Percentiles rank a stretch among this genome's conserved stretches.
Conservation (phyloP, 2,797 vertebrate genomes). For the Melanotaenia nigrans region DNA sequence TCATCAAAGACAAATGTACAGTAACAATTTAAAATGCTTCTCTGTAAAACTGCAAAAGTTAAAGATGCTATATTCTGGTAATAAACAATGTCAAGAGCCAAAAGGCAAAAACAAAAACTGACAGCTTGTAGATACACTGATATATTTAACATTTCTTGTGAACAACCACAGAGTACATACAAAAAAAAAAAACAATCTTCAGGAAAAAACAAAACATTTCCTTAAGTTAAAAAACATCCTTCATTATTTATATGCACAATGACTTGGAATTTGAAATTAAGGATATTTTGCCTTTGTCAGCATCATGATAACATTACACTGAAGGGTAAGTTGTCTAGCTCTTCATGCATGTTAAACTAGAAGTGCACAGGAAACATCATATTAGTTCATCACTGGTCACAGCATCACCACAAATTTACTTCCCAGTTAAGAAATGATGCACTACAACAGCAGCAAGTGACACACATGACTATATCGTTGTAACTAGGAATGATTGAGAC, state of each 20-base stretch:
- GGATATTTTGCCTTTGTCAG: slow-evolving; percentile 31
- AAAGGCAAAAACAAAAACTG: slow-evolving; percentile 25
- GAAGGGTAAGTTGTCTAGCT: slow-evolving; percentile 30
- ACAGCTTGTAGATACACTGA: slow-evolving; percentile 29
- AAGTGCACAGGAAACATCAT: slow-evolving; percentile 48
- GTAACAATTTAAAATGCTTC: slow-evolving; percentile 28
- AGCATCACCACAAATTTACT: slow-evolving; percentile 48
- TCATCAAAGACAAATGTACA: slow-evolving; percentile 53
- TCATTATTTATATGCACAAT: slow-evolving; percentile 30
- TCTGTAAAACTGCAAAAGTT: slow-evolving; percentile 10
- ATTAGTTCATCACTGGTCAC: slow-evolving; percentile 52
- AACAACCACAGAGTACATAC: slow-evolving; percentile 45
- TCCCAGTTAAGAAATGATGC: slow-evolving; percentile 41
- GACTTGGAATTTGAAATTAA: slow-evolving; percentile 34
- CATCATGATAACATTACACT: slow-evolving; percentile 32
- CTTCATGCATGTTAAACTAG: slow-evolving; percentile 53
- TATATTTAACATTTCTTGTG: slow-evolving; percentile 54
- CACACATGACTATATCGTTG: slow-evolving; percentile 21
- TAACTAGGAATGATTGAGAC: slow-evolving; percentile 44
- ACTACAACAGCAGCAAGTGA: slow-evolving; percentile 46
- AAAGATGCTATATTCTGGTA: slow-evolving; percentile 8
- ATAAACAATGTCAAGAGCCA: background rate
- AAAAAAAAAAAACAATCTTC: slow-evolving; percentile 46
- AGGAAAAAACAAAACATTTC: slow-evolving; percentile 50
- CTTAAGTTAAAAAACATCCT: slow-evolving; percentile 49